A percentile compares a stretch with the other conserved stretches of the same genome.
Conservation (phyloP, 2,888 invertebrate species). For the Drosophila affinis region DNA sequence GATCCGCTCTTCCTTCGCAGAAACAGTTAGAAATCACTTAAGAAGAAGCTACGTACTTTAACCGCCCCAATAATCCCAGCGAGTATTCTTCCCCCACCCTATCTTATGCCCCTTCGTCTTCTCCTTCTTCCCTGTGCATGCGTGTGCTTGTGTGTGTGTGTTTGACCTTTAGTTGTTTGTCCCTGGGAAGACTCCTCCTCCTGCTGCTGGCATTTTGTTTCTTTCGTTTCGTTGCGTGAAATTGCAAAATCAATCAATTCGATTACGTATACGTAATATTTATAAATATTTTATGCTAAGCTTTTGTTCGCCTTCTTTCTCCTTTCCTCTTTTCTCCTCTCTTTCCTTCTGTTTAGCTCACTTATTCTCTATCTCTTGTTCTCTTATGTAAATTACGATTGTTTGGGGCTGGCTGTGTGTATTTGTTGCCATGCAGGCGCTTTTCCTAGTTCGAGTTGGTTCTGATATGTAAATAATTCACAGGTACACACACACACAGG, state of each 20-base stretch:
- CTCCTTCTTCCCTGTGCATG: too few relatives aligned
- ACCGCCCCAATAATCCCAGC: conserved; percentile 12
- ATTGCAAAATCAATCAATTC: conserved; percentile 81
- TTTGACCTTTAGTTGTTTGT: conserved; percentile 2
- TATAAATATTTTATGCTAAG: conserved; percentile 80
- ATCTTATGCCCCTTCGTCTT: too few relatives aligned
- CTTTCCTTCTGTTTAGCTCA: conserved; percentile 16
- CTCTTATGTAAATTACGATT: conserved; percentile 63
- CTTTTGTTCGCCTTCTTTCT: conserved; percentile 57
- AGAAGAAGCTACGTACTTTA: conserved; percentile 46
- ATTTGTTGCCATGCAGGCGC: conserved; percentile 19
- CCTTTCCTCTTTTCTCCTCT: conserved; percentile 1
- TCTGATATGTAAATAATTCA: conserved; percentile 69
- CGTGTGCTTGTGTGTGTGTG: neutral
- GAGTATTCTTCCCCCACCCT: neutral
- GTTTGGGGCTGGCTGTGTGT: conserved; percentile 35
- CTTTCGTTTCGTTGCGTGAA: conserved; percentile 62
- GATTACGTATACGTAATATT: conserved; percentile 78
- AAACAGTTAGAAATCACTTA: conserved; percentile 72
- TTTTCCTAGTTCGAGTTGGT: conserved; percentile 31
- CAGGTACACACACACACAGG: conserved; percentile 14
- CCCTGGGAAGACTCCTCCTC: neutral
- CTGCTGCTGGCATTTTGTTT: conserved; percentile 55
- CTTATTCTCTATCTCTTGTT: conserved; percentile 23
- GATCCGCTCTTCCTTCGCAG: neutral